Evolutionary conservation across 2,113 vertebrate species (phyloP).

Genomic region (Pteronura brasiliensis): DNA sequence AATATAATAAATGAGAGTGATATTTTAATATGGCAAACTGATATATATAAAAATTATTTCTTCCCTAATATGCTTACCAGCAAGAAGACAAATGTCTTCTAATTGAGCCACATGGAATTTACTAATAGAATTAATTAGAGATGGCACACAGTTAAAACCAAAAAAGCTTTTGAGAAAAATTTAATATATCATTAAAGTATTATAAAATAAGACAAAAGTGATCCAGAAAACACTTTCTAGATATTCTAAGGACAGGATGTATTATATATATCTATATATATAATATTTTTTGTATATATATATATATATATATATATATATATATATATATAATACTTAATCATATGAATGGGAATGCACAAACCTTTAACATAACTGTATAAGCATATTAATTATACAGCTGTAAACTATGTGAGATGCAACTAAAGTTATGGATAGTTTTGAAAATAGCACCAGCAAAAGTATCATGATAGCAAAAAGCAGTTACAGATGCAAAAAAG

Average conservation of each 20-base stretch:
- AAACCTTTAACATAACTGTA: neutral
- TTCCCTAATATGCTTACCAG: neutral
- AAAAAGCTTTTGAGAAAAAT: neutral
- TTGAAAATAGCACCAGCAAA: neutral
- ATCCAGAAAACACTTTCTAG: neutral
- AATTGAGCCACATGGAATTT: neutral
- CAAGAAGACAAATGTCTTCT: neutral
- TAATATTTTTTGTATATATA: neutral
- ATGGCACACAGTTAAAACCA: neutral
- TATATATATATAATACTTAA: neutral
- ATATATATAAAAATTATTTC: neutral
- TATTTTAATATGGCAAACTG: neutral
- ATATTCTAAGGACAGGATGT: neutral
- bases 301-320: no score
- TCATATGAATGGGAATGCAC: accelerated
- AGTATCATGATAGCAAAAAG: constrained; percentile 15
- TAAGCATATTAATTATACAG: neutral
- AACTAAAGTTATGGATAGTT: neutral
- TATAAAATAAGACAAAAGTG: neutral
- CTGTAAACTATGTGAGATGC: neutral
- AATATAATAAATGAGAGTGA: neutral
- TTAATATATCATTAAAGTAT: neutral
- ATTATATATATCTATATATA: neutral
- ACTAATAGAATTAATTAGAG: neutral
- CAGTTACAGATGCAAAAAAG: neutral